Evolutionary conservation across 2,113 vertebrate species (phyloP), one percentile per base, ranked within the genome.

Genomic region (Nannobrachium achirus): DNA sequence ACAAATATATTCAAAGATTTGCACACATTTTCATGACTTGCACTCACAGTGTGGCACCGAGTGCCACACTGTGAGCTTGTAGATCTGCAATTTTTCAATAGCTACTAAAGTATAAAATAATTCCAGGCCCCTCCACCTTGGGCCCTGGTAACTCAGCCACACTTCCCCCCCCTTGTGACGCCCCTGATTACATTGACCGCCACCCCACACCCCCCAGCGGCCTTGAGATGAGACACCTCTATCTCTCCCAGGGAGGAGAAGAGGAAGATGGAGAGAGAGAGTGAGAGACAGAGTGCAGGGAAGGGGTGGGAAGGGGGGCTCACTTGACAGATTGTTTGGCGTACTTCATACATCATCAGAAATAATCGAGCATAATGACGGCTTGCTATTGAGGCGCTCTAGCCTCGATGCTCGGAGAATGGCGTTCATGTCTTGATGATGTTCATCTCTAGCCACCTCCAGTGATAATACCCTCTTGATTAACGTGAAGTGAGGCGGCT

Each of bases 131-230:
- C n/a, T n/a, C n/a, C n/a, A n/a, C n/a, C n/a, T n/a, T n/a, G n/a
- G n/a, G n/a, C n/a, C n/a, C n/a, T n/a, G n/a, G n/a, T n/a, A n/a
- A n/a, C n/a, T n/a, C n/a, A n/a, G n/a, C n/a, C n/a, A n/a, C n/a
- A n/a, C n/a, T n/a, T n/a, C n/a, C n/a, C n/a, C n/a, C n/a, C n/a
- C n/a, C n/a, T n/a, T n/a, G n/a, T n/a, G n/a, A n/a, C n/a, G n/a
- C n/a, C n/a, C n/a, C n/a, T 89, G 87, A 91, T 89, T 82, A 84
- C 25, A 88, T 82, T 79, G 78, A 88, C 88, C 88, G 88, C 75
- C 83, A 76, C 60, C 56, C 25, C 25, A 33, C 14, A 25, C 9
- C 15, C 53, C 53, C 8, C 40, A 4, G 64, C 76, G 75, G 80
- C 82, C 77, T 84, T 81, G 76, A 80, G 78, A 83, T 70, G 66